Conservation (phyloP, 2,888 invertebrate genomes). For the Callyntrura guangdongensis region DNA sequence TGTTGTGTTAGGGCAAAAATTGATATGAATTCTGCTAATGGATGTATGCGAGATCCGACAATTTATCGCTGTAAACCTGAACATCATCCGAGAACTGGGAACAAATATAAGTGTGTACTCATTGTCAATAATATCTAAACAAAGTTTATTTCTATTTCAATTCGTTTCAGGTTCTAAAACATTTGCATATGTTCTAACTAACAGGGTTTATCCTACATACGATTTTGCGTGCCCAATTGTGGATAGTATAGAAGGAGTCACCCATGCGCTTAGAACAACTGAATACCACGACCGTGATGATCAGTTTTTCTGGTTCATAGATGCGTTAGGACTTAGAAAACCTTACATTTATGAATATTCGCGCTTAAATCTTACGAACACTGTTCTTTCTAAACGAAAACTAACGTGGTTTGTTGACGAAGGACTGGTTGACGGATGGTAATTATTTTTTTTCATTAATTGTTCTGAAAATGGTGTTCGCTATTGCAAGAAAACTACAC, state of each 20-base stretch:
- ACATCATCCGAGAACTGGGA: constrained; percentile 96
- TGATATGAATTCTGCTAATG: constrained; percentile 98
- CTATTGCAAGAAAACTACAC: no score
- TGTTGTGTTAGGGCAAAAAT: constrained; percentile 99
- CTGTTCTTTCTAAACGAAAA: constrained; percentile 98
- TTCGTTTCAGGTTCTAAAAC: constrained; percentile 59
- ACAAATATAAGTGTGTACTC: constrained; percentile 95
- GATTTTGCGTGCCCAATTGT: constrained; percentile 99
- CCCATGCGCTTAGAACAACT: constrained; percentile 98
- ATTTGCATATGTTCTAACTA: constrained; percentile 32
- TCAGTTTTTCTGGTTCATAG: constrained; percentile 99
- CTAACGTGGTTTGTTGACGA: constrained; percentile 99
- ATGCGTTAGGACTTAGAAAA: constrained; percentile 93
- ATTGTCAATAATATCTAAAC: no score
- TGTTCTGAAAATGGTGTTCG: no score
- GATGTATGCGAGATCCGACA: constrained; percentile 99
- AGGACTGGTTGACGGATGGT: constrained; percentile 98
- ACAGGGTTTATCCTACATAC: constrained; percentile 99
- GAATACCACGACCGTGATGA: constrained; percentile 99
- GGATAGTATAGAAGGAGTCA: constrained; percentile 98
- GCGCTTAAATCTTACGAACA: constrained; percentile 98
- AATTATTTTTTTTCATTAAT: no score
- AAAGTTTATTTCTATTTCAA: neutral
- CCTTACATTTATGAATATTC: constrained; percentile 99
- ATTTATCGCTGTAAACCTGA: constrained; percentile 99